phyloP scores from a whole-genome alignment of 2,797 vertebrate species.

The Falco concolor region DNA sequence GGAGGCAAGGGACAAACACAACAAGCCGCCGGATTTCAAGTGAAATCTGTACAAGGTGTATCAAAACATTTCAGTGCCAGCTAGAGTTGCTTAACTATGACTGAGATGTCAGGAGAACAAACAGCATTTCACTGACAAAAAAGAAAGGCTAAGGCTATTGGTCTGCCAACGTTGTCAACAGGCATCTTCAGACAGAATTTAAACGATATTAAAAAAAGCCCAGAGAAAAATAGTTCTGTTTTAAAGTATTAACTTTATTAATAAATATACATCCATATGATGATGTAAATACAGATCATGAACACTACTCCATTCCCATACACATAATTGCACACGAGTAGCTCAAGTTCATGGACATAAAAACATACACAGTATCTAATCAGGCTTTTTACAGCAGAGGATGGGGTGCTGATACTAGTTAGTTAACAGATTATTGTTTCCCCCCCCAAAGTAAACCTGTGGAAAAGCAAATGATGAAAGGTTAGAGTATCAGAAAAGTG shows the following conservation, averaged over 20 bases:
- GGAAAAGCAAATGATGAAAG: slow-evolving; percentile 65
- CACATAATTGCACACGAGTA: slow-evolving; percentile 83
- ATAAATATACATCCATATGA: slow-evolving; percentile 84
- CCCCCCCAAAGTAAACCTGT: slow-evolving; percentile 64
- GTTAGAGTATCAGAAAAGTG: slow-evolving; percentile 65
- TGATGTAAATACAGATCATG: slow-evolving; percentile 81
- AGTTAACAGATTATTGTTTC: slow-evolving; percentile 65
- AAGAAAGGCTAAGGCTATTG: no score
- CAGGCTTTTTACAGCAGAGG: slow-evolving; percentile 81
- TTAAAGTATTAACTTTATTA: slow-evolving; percentile 82
- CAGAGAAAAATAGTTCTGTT: neutral
- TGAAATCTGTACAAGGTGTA: neutral
- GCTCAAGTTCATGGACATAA: slow-evolving; percentile 80
- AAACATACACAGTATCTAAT: slow-evolving; percentile 82
- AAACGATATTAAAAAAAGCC: neutral
- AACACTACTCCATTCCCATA: slow-evolving; percentile 84
- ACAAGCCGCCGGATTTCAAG: neutral
- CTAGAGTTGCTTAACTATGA: neutral
- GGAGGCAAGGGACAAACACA: neutral
- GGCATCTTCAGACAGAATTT: neutral
- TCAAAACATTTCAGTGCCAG: neutral
- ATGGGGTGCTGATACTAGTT: slow-evolving; percentile 72
- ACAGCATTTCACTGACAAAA: neutral
- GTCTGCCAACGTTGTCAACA: fast-evolving
- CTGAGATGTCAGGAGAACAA: neutral